Percentiles rank a stretch among this genome's conserved stretches.
These are phyloP conservation scores for Zygaena filipendulae DNA, from an alignment of 2,888 invertebrate species.

Conservation along the genomic window DNA sequence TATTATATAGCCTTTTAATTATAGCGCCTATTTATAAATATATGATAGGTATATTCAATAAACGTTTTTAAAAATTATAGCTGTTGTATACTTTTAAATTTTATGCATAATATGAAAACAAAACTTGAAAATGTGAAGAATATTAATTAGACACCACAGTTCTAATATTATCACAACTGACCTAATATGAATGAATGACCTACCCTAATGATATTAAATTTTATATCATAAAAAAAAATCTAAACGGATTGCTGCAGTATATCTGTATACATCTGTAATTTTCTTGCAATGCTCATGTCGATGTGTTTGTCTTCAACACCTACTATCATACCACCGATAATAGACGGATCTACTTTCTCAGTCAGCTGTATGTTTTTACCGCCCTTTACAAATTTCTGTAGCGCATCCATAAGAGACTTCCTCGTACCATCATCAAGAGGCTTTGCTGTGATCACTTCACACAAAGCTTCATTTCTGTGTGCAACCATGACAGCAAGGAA, in stretches of 20 bases:
- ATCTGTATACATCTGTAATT: conserved; percentile 42
- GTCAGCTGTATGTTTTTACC: conserved; percentile 39
- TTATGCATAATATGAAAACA: too few species aligned
- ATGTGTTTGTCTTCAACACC: conserved; percentile 51
- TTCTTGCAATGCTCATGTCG: conserved; percentile 43
- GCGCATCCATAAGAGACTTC: conserved; percentile 28
- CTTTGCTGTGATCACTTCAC: conserved; percentile 49
- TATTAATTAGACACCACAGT: too few species aligned
- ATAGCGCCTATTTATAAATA: too few species aligned
- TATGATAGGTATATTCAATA: too few species aligned
- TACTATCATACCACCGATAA: conserved; percentile 48
- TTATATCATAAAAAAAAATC: too few species aligned
- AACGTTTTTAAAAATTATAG: too few species aligned
- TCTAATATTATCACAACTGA: too few species aligned
- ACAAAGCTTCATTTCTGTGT: conserved; percentile 44
- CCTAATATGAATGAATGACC: too few species aligned
- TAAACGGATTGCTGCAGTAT: conserved; percentile 33
- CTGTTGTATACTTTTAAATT: too few species aligned
- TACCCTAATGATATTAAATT: too few species aligned
- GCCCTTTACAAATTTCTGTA: conserved; percentile 34
- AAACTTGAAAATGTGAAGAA: too few species aligned
- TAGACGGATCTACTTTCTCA: conserved; percentile 38
- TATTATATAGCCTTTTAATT: too few species aligned
- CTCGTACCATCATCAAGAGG: conserved; percentile 31
- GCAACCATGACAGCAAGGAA: conserved; percentile 45